These are phyloP conservation scores for Kryphioiulus occultus DNA, from an alignment of 2,888 invertebrate genomes.

Conservation along the genomic window DNA sequence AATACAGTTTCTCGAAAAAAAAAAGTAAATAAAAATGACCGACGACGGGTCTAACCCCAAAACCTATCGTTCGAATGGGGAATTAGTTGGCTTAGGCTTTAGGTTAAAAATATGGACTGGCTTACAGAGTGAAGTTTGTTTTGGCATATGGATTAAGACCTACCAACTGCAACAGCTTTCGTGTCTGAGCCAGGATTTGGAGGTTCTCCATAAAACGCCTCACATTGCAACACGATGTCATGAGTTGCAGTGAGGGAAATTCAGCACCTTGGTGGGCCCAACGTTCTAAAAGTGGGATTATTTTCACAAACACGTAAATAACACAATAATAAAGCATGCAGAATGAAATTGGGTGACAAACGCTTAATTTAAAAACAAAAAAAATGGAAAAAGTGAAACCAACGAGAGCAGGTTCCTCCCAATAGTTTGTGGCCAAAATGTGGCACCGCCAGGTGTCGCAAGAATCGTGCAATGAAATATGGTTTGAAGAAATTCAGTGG, in stretches of 20 bases:
- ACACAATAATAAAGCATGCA: background rate
- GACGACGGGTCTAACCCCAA: background rate
- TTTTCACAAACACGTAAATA: background rate
- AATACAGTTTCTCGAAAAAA: conserved; percentile 16
- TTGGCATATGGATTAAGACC: background rate
- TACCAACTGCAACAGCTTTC: background rate
- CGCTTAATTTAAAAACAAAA: background rate
- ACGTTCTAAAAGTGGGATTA: background rate
- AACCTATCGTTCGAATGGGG: background rate
- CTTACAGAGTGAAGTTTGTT: background rate
- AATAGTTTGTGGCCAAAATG: background rate
- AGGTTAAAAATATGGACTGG: background rate
- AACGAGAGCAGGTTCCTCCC: background rate
- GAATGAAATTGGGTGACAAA: background rate
- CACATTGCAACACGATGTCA: background rate
- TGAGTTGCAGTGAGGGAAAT: background rate
- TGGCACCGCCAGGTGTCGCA: background rate
- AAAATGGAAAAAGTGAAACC: background rate
- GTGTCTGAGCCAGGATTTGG: background rate
- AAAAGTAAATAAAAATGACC: background rate
- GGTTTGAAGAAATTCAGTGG: conserved; percentile 12
- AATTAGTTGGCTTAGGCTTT: background rate
- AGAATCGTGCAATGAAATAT: background rate
- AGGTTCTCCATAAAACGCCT: background rate
- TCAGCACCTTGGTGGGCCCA: background rate